Evolutionary conservation across 1,140 invertebrate species (phyloP).

Genomic region (Zophobas morio): DNA sequence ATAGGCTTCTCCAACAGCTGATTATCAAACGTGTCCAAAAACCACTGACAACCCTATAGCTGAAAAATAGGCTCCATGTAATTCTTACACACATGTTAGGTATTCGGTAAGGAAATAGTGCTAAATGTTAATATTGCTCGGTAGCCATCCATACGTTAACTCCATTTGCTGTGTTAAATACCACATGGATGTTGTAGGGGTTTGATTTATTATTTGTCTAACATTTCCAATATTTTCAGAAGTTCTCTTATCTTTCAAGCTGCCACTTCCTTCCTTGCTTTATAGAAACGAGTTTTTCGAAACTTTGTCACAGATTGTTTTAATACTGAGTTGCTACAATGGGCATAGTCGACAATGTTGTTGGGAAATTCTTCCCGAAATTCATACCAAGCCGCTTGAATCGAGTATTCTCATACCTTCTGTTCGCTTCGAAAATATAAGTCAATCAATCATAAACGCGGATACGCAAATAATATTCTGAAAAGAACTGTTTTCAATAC

Average conservation of each 20-base stretch:
- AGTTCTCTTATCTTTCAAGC: background rate
- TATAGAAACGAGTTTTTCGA: background rate
- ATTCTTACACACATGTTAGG: background rate
- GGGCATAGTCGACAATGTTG: constrained; percentile 2
- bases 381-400: constrained; percentile 4
- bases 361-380: background rate
- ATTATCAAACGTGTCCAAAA: background rate
- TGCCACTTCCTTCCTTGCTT: background rate
- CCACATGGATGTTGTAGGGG: background rate
- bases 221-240: background rate
- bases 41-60: background rate
- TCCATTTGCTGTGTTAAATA: background rate
- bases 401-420: background rate
- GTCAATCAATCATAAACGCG: too few species aligned
- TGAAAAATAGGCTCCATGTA: background rate
- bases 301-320: background rate
- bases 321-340: background rate
- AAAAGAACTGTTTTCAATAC: too few species aligned
- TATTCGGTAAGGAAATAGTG: background rate
- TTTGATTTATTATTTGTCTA: background rate
- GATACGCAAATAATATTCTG: too few species aligned
- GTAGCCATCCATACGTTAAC: background rate
- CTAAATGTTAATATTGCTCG: background rate
- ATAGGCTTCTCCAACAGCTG: background rate
- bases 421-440: too few species aligned